Evolutionary conservation across 2,113 vertebrate genomes (phyloP), one percentile per base, ranked within the genome.

Genomic region (Stomatorhinus ivindoensis): DNA sequence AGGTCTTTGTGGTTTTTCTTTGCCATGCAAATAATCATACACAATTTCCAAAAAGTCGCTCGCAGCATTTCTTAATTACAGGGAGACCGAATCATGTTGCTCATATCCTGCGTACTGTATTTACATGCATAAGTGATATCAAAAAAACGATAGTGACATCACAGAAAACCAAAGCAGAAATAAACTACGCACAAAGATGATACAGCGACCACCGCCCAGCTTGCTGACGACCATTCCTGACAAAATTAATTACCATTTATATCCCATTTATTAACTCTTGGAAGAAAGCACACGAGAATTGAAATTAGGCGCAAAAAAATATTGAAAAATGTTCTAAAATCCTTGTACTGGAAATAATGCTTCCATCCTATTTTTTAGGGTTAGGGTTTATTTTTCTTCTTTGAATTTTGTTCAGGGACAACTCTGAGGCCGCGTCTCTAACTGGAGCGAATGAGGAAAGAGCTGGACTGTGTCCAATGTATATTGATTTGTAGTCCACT

Each of bases 381-480:
- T 3, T 21, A 90, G 11, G 55, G 17, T n/a, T 46, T 44, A 69
- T 69, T 80, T 87, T 19, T 87, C 46, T 31, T n/a, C 15, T 35
- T 76, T 65, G 47, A 27, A 73, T 27, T 86, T 65, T 61, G n/a
- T 24, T 88, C 73, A 17, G 50, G 48, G 86, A 51, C 31, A 83
- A 87, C 1, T 53, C 48, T 31, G n/a, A 13, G 31, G 31, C 31
- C 42, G 51, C 50, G 7, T n/a, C 73, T 55, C 69, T 82, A 89
- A 82, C 73, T 44, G 35, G 89, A 87, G 73, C 46, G 91, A 90
- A 90, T 91, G 86, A 84, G 89, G 92, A 88, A 92, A 91, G 91
- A 95, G 93, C 92, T 94, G 92, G 91, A 95, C 93, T 95, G 94
- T 94, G 91, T 94, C 95, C 93, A 95, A 92, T 93, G 91, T 93